Evolutionary conservation across 1,140 invertebrate species (phyloP), one percentile per base, ranked within the genome.

Genomic region (Solen grandis): DNA sequence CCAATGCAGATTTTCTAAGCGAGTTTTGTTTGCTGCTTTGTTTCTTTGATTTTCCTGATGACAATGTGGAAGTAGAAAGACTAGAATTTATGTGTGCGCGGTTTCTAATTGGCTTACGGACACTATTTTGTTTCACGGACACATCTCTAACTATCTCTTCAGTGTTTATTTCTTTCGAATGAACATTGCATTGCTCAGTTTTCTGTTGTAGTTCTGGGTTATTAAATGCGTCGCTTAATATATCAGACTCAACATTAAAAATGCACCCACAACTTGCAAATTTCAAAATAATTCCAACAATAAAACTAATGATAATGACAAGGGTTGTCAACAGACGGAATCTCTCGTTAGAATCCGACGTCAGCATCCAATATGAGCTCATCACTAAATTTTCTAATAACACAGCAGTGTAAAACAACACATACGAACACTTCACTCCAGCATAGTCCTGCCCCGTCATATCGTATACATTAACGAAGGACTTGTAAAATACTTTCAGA

Each of bases 361-460:
- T 79, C 62, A 79, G 50, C 76, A 79, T 70, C 76, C 76, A 79
- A n/a, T 69, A 69, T 16, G 54, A 69, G 62, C 76, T 69, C n/a
- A 79, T 50, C 41, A 60, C 76, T 4, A 79, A n/a, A 70, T 79
- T 79, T 62, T 79, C 65, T n/a, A 79, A 50, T 29, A 79, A 62
- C 54, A 79, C 63, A 4, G 63, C 25, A 25, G 65, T 68, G 27
- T 79, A 79, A 19, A 55, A 79, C 5, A 79, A 62, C 27, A 79
- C 76, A 35, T 79, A 79, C 13, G 65, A 69, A 62, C 76, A 79
- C 41, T 79, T 69, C 14, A 79, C 76, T 50, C 76, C 76, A 29
- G 55, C 31, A 41, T 69, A 79, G n/a, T 62, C 76, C 31, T 63
- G 31, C 0, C 66, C 76, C 10, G 70, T 38, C 55, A 79, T 59